Conservation (phyloP, 2,797 vertebrate species). For the Echiichthys vipera region DNA sequence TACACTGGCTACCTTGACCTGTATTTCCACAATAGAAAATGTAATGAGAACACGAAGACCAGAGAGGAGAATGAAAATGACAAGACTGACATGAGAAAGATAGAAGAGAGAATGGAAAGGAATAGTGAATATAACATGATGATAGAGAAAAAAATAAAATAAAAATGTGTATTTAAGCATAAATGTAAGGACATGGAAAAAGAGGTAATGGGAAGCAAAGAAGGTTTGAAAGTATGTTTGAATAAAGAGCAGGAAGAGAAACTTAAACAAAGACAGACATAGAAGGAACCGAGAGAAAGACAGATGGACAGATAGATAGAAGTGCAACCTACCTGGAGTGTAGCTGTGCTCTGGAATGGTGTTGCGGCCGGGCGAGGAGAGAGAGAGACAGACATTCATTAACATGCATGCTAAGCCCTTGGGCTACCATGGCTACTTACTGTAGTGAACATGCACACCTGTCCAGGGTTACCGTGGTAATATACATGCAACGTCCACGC, state of each 20-base stretch:
- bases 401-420: constrained; percentile 97
- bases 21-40: constrained; percentile 25
- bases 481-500: constrained; percentile 77
- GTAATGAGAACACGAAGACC: constrained; percentile 23
- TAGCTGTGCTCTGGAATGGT: constrained; percentile 97
- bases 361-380: constrained; percentile 93
- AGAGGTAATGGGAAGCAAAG: constrained; percentile 25
- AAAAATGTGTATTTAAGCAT: constrained; percentile 52
- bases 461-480: constrained; percentile 75
- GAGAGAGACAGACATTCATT: constrained; percentile 99
- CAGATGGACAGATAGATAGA: constrained; percentile 71
- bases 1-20: constrained; percentile 44
- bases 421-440: constrained; percentile 95
- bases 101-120: background rate
- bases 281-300: constrained; percentile 38
- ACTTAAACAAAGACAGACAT: constrained; percentile 20
- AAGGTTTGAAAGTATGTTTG: constrained; percentile 30
- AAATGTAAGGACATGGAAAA: constrained; percentile 28
- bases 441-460: constrained; percentile 88
- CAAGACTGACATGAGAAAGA: constrained; percentile 9
- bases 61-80: constrained; percentile 30
- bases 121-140: background rate
- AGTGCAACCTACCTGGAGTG: constrained; percentile 96
- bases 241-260: constrained; percentile 21
- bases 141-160: constrained; percentile 16